phyloP scores from a whole-genome alignment of 2,888 invertebrate species.

The Pachydiplax longipennis region DNA sequence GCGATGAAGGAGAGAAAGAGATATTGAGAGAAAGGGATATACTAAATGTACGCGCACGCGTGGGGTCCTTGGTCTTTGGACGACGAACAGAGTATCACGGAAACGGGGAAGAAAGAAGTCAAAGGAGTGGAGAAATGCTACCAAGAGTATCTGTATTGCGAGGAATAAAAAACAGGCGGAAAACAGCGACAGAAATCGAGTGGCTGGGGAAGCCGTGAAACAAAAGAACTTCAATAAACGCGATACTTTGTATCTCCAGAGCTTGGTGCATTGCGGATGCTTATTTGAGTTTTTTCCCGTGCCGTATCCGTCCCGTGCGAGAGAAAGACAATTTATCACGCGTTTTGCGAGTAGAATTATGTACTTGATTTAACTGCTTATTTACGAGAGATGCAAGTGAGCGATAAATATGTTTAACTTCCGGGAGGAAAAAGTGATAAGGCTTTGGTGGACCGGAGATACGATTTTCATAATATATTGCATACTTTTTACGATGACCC shows the following conservation, averaged over 20 bases:
- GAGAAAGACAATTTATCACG: not conserved
- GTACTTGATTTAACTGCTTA: too few species aligned
- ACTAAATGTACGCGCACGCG: not conserved
- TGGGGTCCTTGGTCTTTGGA: not conserved
- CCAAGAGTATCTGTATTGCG: not conserved
- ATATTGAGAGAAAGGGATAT: not conserved
- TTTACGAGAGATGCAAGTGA: too few species aligned
- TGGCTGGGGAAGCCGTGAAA: not conserved
- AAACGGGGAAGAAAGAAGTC: not conserved
- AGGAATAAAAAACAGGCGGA: not conserved
- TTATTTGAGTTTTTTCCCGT: not conserved
- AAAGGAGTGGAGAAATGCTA: not conserved
- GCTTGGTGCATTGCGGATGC: not conserved
- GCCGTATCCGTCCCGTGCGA: not conserved
- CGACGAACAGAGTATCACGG: not conserved
- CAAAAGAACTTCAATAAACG: slow-evolving; percentile 1
- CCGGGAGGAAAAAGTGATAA: too few species aligned
- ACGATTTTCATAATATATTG: too few species aligned
- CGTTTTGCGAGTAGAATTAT: not conserved
- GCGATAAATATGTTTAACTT: too few species aligned
- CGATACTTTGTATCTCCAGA: not conserved
- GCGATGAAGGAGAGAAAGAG: not conserved
- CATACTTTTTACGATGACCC: too few species aligned
- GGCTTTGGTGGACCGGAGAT: too few species aligned
- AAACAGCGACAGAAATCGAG: not conserved